Percentiles rank a stretch among this genome's conserved stretches.
Evolutionary conservation across 1,140 invertebrate species (phyloP).

Genomic region (Aphidius gifuensis): DNA sequence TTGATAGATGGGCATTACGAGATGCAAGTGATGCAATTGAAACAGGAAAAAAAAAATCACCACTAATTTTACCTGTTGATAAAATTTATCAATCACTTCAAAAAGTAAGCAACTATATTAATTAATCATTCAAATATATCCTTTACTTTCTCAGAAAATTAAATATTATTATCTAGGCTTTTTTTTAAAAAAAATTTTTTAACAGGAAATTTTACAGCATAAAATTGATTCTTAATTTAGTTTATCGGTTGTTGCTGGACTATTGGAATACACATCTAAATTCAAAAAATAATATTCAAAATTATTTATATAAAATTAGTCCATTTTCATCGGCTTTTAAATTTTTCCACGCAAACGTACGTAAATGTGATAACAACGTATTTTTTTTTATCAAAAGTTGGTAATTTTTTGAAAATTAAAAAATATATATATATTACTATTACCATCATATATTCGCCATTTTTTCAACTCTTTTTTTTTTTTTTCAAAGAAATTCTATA

Average conservation of each 20-base stretch:
- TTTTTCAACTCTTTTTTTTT: too few relatives aligned
- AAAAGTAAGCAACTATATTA: conserved; percentile 62
- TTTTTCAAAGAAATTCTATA: too few relatives aligned
- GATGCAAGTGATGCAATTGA: conserved; percentile 84
- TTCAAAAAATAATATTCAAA: too few relatives aligned
- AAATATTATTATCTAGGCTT: conserved; percentile 6
- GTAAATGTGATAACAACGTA: too few relatives aligned
- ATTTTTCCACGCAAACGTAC: too few relatives aligned
- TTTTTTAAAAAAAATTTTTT: neutral
- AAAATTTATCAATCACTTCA: conserved; percentile 87
- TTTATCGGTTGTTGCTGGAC: conserved; percentile 88
- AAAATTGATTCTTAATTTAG: conserved; percentile 91
- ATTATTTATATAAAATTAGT: too few relatives aligned
- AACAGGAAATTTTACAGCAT: conserved; percentile 86
- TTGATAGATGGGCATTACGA: conserved; percentile 87
- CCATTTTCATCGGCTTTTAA: too few relatives aligned
- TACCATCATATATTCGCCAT: too few relatives aligned
- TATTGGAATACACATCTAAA: conserved; percentile 93
- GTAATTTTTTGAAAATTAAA: too few relatives aligned
- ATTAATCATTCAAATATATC: neutral
- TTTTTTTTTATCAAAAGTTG: too few relatives aligned
- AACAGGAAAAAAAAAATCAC: conserved; percentile 79
- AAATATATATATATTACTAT: too few relatives aligned
- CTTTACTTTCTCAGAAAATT: conserved; percentile 5
- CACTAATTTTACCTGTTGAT: conserved; percentile 81